These are phyloP conservation scores for Cyrtorhinus lividipennis DNA, from an alignment of 1,140 invertebrate species.

Conservation along the genomic window DNA sequence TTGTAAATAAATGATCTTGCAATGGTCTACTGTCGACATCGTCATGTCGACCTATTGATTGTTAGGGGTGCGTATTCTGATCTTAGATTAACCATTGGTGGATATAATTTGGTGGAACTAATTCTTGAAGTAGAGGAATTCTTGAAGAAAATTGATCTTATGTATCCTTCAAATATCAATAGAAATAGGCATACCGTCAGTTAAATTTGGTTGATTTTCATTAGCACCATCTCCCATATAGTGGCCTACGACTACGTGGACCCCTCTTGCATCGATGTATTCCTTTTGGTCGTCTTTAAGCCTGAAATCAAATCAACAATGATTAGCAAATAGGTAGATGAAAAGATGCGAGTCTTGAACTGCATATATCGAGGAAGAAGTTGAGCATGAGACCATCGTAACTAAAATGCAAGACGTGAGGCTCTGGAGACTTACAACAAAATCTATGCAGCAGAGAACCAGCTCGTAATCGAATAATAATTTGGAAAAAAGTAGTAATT, in stretches of 20 bases:
- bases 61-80: no score
- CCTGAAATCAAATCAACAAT: conserved; percentile 25
- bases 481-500: neutral
- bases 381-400: neutral
- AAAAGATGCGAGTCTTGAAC: neutral
- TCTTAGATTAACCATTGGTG: no score
- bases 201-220: conserved; percentile 44
- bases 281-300: conserved; percentile 38
- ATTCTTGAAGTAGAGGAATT: no score
- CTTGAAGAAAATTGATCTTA: no score
- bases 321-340: neutral
- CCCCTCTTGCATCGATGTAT: conserved; percentile 55
- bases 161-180: no score
- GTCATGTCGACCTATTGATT: neutral
- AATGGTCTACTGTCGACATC: neutral
- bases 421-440: no score
- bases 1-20: neutral
- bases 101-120: no score
- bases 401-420: no score
- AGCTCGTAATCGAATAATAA: neutral
- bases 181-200: no score
- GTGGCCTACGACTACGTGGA: conserved; percentile 67
- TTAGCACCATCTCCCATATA: conserved; percentile 55
- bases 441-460: no score
- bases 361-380: neutral